Evolutionary conservation across 2,797 vertebrate species (phyloP).

Genomic region (Balearica regulorum): DNA sequence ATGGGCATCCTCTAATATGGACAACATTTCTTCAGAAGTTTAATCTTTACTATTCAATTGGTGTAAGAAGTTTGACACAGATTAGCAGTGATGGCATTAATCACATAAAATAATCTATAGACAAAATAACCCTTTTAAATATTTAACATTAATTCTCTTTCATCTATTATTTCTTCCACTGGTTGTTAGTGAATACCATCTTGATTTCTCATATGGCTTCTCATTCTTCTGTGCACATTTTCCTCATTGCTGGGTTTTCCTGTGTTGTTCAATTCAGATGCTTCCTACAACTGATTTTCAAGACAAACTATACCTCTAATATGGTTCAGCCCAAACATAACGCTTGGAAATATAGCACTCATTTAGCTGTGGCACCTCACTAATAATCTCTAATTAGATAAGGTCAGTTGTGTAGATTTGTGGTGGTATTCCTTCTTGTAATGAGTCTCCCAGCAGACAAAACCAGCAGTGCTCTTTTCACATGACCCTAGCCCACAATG

Average conservation of each 20-base stretch:
- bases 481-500: background rate
- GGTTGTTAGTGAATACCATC: background rate
- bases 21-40: background rate
- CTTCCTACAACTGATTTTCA: background rate
- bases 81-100: background rate
- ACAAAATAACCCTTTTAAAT: background rate
- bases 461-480: background rate
- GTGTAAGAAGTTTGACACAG: background rate
- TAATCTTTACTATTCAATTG: background rate
- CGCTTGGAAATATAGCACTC: background rate
- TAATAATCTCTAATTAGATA: background rate
- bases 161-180: background rate
- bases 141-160: background rate
- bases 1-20: background rate
- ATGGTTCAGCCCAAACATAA: background rate
- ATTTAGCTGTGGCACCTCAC: background rate
- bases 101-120: background rate
- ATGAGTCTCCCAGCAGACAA: background rate
- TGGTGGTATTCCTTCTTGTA: background rate
- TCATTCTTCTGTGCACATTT: background rate
- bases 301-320: background rate
- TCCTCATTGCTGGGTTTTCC: background rate
- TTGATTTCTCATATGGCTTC: background rate
- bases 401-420: background rate
- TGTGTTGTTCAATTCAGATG: background rate